These are phyloP conservation scores for Brachyistius frenatus DNA, from an alignment of 2,113 vertebrate species.

Conservation along the genomic window DNA sequence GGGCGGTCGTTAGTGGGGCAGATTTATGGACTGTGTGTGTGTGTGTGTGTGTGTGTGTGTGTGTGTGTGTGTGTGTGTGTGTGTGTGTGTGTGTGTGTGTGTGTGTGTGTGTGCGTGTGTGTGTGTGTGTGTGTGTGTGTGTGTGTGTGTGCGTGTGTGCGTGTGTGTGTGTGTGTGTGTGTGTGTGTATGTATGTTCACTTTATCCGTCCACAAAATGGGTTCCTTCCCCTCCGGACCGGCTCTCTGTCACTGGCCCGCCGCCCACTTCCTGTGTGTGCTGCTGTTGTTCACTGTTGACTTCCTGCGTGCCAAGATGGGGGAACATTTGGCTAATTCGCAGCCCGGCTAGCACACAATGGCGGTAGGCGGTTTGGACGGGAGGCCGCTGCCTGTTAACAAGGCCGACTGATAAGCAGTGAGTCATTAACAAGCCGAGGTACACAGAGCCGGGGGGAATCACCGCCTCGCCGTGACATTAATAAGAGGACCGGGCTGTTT, in stretches of 20 bases:
- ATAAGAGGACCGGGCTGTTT: conserved; percentile 79
- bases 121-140: too few relatives aligned
- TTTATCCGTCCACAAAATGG: conserved; percentile 67
- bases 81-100: too few relatives aligned
- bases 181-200: conserved; percentile 41
- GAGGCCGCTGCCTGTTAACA: conserved; percentile 79
- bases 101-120: too few relatives aligned
- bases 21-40: conserved; percentile 66
- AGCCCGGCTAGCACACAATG: conserved; percentile 67
- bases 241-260: conserved; percentile 54
- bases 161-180: conserved; percentile 44
- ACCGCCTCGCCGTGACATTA: conserved; percentile 80
- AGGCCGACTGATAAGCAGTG: conserved; percentile 81
- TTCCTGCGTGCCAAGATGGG: conserved; percentile 76
- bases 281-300: conserved; percentile 77
- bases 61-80: too few relatives aligned
- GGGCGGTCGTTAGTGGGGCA: conserved; percentile 62
- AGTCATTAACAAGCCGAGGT: conserved; percentile 81
- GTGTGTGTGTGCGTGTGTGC: conserved; percentile 6
- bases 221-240: conserved; percentile 40
- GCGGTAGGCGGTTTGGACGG: conserved; percentile 73
- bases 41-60: neutral
- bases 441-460: conserved; percentile 76
- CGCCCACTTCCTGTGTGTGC: conserved; percentile 75
- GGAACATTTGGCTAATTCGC: conserved; percentile 66